phyloP scores from a whole-genome alignment of 2,797 vertebrate species.

The Bradypus variegatus region DNA sequence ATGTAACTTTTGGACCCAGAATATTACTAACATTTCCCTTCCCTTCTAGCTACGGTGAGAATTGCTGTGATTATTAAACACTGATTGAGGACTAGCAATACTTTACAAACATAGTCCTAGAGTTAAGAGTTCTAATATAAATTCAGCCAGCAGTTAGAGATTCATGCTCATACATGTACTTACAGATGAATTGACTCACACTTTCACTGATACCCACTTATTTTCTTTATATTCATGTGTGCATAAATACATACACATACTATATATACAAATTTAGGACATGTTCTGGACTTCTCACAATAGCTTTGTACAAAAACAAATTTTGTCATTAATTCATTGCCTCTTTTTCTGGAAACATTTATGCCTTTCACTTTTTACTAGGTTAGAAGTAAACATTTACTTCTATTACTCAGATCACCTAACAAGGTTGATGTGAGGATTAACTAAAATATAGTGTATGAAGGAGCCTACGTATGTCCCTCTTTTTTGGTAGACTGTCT shows the following conservation, averaged over 20 bases:
- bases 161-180: not conserved
- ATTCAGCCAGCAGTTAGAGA: not conserved
- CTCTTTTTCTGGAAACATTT: constrained; percentile 30
- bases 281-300: not conserved
- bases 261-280: not conserved
- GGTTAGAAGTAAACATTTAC: constrained; percentile 16
- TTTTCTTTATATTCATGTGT: not conserved
- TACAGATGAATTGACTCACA: not conserved
- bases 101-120: not conserved
- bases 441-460: constrained; percentile 2
- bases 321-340: not conserved
- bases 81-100: not conserved
- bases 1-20: not conserved
- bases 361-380: constrained; percentile 11
- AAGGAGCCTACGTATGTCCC: not conserved
- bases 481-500: not conserved
- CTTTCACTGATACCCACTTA: not conserved
- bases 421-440: not conserved
- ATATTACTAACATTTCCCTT: not conserved
- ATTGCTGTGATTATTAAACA: not conserved
- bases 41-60: not conserved
- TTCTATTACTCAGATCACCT: constrained; percentile 28
- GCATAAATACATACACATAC: not conserved
- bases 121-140: not conserved
- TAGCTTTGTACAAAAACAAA: not conserved